Evolutionary conservation across 2,888 invertebrate species (phyloP).

Genomic region (Nomada hirtipes): DNA sequence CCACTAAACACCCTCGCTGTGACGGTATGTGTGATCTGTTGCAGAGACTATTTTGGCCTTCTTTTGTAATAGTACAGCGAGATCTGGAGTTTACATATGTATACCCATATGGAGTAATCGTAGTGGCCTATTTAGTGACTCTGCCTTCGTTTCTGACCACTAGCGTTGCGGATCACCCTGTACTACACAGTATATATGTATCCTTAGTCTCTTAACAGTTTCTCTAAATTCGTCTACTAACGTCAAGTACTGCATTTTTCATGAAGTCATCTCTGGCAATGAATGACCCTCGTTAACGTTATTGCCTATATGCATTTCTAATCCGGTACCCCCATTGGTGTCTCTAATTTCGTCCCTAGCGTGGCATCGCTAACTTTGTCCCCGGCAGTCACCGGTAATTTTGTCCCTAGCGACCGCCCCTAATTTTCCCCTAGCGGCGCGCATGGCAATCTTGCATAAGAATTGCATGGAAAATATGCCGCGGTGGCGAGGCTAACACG

Average conservation of each 20-base stretch:
- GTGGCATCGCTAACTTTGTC: conserved; percentile 25
- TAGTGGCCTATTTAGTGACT: too few relatives aligned
- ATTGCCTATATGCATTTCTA: conserved; percentile 17
- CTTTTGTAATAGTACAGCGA: too few relatives aligned
- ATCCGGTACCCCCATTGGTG: not conserved
- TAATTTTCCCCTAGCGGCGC: conserved; percentile 48
- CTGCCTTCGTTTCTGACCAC: too few relatives aligned
- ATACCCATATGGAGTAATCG: too few relatives aligned
- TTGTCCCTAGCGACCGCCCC: conserved; percentile 36
- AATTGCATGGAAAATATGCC: conserved; percentile 37
- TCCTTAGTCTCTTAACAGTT: too few relatives aligned
- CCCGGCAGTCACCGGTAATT: conserved; percentile 34
- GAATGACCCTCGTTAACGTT: conserved; percentile 21
- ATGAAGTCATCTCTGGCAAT: not conserved
- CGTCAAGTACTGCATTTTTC: not conserved
- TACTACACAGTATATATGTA: too few relatives aligned
- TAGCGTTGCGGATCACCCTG: too few relatives aligned
- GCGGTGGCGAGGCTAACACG: conserved; percentile 13
- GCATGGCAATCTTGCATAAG: conserved; percentile 45
- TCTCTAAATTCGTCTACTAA: too few relatives aligned
- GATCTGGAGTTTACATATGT: too few relatives aligned
- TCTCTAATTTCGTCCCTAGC: conserved; percentile 17
- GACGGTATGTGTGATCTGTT: too few relatives aligned
- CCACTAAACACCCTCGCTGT: too few relatives aligned
- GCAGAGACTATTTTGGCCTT: too few relatives aligned